These are phyloP conservation scores for Hirtodrosophila duncani DNA, from an alignment of 2,888 invertebrate species.

Conservation along the genomic window DNA sequence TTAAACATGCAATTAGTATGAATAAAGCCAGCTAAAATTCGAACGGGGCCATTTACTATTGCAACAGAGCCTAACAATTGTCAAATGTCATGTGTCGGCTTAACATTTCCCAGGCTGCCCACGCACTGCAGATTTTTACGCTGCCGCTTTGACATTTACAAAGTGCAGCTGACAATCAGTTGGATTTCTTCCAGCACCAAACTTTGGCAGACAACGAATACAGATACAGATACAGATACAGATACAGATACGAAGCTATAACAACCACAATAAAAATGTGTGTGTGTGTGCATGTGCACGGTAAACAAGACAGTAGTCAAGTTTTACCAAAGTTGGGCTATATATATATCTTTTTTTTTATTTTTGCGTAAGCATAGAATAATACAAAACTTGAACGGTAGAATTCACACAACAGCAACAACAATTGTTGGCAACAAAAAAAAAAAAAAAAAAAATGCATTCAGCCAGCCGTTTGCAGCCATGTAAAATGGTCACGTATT, in stretches of 20 bases:
- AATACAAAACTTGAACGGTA: conserved; percentile 20
- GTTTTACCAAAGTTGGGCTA: conserved; percentile 8
- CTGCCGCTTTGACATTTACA: conserved; percentile 47
- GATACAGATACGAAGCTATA: too few species aligned
- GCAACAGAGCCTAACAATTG: conserved; percentile 18
- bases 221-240: too few species aligned
- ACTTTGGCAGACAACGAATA: too few species aligned
- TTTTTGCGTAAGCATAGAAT: conserved; percentile 19
- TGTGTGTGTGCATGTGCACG: conserved; percentile 2
- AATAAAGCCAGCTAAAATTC: too few species aligned
- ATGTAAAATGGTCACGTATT: conserved; percentile 59
- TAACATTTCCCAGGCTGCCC: conserved; percentile 53
- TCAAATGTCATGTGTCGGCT: conserved; percentile 36
- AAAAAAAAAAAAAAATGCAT: conserved; percentile 18
- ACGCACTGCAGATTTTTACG: conserved; percentile 21
- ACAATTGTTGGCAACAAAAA: conserved; percentile 6
- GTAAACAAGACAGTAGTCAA: conserved; percentile 14
- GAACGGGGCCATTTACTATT: conserved; percentile 16
- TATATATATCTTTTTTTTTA: background rate
- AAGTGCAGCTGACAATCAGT: conserved; percentile 28
- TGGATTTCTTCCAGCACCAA: conserved; percentile 3
- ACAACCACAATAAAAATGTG: too few species aligned
- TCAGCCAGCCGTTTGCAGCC: conserved; percentile 13
- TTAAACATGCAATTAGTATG: conserved; percentile 12
- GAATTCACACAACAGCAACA: background rate